Evolutionary conservation across 2,888 invertebrate genomes (phyloP), one percentile per base, ranked within the genome.

Genomic region (Megastigmus dorsalis): DNA sequence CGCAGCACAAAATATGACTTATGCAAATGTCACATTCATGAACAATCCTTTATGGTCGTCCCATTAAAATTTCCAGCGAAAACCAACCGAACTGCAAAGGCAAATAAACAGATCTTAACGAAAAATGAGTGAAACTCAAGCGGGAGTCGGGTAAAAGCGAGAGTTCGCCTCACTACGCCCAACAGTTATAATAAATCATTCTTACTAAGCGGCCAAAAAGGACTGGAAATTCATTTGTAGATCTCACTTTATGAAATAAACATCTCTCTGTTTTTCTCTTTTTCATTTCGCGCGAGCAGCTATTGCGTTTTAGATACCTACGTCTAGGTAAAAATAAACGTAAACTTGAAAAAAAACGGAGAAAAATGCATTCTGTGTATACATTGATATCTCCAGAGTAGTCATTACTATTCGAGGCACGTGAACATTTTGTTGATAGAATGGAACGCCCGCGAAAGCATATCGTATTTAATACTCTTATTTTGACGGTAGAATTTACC

Each of bases 61-160:
- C 23, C 30, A 41, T 43, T 52, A 69, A 52, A 52, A 59, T 59
- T 68, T 38, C 50, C 50, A 18, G 50, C 6, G n/a, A 67, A 20
- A 54, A 3, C 10, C 48, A 45, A 55, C 15, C n/a, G 6, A 9
- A 10, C 4, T 9, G 30, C 15, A 15, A 28, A 26, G 18, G 6
- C 6, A 38, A 55, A 38, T 55, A 54, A 59, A 59, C 33, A 36
- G 20, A 66, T 26, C 9, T 7, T 26, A 2, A 36, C n/a, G 41
- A 66, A 73, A 72, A 62, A 67, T 73, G 15, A 62, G 67, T 60
- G 73, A 73, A 73, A 73, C 65, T 73, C 60, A 33, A 26, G 30
- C 43, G 41, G n/a, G n/a, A n/a, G 33, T 38, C 15, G 20, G 23
- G 26, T 62, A 73, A 62, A 55, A 73, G 45, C 73, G 60, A 73